These are phyloP conservation scores for Dunckerocampus dactyliophorus DNA, from an alignment of 2,113 vertebrate species.

Conservation along the genomic window DNA sequence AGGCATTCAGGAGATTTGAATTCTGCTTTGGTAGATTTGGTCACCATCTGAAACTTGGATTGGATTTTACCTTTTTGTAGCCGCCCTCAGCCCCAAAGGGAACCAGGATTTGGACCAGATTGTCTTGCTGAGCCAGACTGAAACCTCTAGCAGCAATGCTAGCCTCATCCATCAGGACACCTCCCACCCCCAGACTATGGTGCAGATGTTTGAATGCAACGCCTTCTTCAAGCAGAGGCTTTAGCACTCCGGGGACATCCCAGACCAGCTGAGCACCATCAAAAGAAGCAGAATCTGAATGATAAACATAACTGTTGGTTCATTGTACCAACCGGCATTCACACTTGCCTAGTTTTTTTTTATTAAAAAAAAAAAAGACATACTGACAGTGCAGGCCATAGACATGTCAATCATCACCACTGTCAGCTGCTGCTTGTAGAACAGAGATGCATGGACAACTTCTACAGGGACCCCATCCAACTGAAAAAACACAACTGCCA, in stretches of 20 bases:
- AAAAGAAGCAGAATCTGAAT: conserved; percentile 38
- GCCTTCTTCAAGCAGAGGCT: conserved; percentile 20
- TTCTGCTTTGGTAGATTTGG: too few species aligned
- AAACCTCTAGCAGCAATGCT: conserved; percentile 22
- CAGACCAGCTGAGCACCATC: conserved; percentile 35
- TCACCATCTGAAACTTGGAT: background rate
- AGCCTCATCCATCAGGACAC: conserved; percentile 27
- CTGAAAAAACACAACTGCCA: conserved; percentile 11
- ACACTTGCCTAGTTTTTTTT: background rate
- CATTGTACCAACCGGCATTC: background rate
- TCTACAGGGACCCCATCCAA: conserved; percentile 37
- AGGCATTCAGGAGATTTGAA: background rate
- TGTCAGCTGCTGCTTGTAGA: conserved; percentile 42
- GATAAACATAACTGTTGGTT: background rate
- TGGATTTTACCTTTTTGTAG: conserved; percentile 35
- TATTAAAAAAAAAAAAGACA: conserved; percentile 5
- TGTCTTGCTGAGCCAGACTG: conserved; percentile 16
- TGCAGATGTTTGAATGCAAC: conserved; percentile 28
- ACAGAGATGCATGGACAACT: conserved; percentile 33
- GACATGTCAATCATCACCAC: conserved; percentile 52
- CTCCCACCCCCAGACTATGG: conserved; percentile 40
- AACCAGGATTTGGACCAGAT: conserved; percentile 33
- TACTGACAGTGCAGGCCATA: conserved; percentile 53
- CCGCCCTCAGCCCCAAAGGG: conserved; percentile 56
- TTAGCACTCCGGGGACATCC: conserved; percentile 35